Evolutionary conservation across 2,797 vertebrate species (phyloP), one percentile per base, ranked within the genome.

Genomic region (Tangara arthus): DNA sequence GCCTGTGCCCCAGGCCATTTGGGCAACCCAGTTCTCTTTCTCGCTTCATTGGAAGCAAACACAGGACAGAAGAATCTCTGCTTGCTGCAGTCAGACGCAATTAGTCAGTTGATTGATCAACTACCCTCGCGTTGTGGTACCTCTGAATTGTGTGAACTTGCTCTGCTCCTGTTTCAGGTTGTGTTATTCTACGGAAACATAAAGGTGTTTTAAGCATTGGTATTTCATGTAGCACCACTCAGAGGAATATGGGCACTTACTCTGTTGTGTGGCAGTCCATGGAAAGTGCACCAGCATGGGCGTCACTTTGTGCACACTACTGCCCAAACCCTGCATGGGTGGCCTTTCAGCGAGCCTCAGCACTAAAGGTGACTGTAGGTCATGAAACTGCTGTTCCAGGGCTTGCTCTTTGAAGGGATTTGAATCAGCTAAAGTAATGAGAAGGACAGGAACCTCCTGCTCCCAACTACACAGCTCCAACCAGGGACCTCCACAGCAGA

Each of bases 61-160:
- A 82, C 57, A 69, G 35, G 69, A 52, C 61, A 71, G 57, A 94
- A 85, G 60, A 83, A 53, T 49, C 69, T 44, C 89, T 81, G 1
- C 61, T 83, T 71, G 61, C 41, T 7, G 6, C 72, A 83, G 57
- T 69, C 65, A 55, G 26, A 59, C 32, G 11, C 69, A 88, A 55
- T 95, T 88, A 93, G 57, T 68, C 80, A 50, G 41, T 2, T 81
- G 52, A 86, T 53, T 78, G 59, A 71, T 83, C 61, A 75, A 8
- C 28, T 16, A 9, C 39, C 12, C 2, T 20, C 60, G 50, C 20
- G 91, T 46, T 24, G 57, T 68, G 63, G 56, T 41, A n/a, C 3
- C 2, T 70, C 84, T 87, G 24, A 35, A 68, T 90, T 83, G 52
- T 26, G 81, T 90, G 87, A 82, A 53, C 16, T 50, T 32, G 23